Percentiles rank a stretch among this genome's conserved stretches.
phyloP scores from a whole-genome alignment of 2,888 invertebrate genomes.

The Formica aserva region DNA sequence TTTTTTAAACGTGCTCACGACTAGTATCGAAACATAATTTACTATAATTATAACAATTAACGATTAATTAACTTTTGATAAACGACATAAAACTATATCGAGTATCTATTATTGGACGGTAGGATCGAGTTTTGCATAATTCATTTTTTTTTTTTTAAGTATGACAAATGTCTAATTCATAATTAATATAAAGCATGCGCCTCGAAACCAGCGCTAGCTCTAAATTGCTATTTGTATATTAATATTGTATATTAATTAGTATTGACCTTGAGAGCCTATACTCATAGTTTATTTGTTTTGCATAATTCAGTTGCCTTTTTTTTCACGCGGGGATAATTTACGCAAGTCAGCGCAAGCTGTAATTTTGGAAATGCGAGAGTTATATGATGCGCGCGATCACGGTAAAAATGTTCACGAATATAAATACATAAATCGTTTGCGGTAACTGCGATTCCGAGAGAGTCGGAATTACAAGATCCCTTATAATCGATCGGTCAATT shows the following conservation, averaged over 20 bases:
- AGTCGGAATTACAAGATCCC: not conserved
- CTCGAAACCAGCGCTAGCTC: too few species aligned
- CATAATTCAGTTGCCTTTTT: not conserved
- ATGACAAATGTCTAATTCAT: too few species aligned
- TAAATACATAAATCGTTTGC: conserved; percentile 39
- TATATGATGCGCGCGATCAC: not conserved
- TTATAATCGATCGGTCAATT: not conserved
- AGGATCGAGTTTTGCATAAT: not conserved
- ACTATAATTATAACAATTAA: too few species aligned
- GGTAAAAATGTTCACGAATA: conserved; percentile 18
- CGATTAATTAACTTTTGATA: too few species aligned
- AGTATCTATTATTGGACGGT: not conserved
- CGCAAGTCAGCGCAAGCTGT: not conserved
- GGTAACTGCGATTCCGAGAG: conserved; percentile 15
- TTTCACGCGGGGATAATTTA: not conserved
- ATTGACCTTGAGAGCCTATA: too few species aligned
- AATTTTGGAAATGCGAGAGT: conserved; percentile 40
- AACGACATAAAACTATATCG: too few species aligned
- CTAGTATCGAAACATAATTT: too few species aligned
- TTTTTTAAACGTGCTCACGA: too few species aligned
- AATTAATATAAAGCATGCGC: too few species aligned
- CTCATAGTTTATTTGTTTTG: too few species aligned
- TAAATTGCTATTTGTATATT: too few species aligned
- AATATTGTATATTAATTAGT: too few species aligned
- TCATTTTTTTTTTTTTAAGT: not conserved